phyloP scores from a whole-genome alignment of 2,113 vertebrate genomes.

The Aphyosemion australe region DNA sequence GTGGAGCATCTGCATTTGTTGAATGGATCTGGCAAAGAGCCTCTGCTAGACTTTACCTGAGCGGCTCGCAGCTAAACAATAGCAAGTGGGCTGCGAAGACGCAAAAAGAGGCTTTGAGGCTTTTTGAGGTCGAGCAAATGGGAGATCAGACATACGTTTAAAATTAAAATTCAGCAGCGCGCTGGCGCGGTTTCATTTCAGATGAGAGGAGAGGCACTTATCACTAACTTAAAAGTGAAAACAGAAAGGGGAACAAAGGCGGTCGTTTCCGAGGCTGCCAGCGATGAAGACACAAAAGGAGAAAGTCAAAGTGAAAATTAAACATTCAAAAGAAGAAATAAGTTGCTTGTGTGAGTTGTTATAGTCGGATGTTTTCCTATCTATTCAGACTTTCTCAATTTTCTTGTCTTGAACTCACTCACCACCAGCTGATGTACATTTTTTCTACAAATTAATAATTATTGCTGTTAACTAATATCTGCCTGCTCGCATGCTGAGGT shows the following conservation, averaged over 20 bases:
- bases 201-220: neutral
- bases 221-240: neutral
- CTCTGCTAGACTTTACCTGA: constrained; percentile 26
- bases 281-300: neutral
- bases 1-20: constrained; percentile 11
- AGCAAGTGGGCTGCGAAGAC: constrained; percentile 3
- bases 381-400: neutral
- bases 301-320: neutral
- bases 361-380: neutral
- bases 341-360: neutral
- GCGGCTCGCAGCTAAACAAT: constrained; percentile 17
- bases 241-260: neutral
- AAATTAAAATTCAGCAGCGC: neutral
- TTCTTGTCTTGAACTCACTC: neutral
- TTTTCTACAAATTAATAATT: neutral
- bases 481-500: neutral
- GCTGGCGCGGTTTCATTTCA: neutral
- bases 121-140: constrained; percentile 19
- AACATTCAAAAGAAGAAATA: neutral
- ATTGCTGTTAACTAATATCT: neutral
- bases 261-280: neutral
- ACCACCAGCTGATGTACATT: neutral
- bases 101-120: constrained; percentile 7
- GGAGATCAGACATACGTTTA: constrained; percentile 13
- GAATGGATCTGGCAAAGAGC: constrained; percentile 38